A percentile compares a stretch with the other conserved stretches of the same genome.
These are phyloP conservation scores for Cololabis saira DNA, from an alignment of 2,113 vertebrate genomes.

Conservation along the genomic window DNA sequence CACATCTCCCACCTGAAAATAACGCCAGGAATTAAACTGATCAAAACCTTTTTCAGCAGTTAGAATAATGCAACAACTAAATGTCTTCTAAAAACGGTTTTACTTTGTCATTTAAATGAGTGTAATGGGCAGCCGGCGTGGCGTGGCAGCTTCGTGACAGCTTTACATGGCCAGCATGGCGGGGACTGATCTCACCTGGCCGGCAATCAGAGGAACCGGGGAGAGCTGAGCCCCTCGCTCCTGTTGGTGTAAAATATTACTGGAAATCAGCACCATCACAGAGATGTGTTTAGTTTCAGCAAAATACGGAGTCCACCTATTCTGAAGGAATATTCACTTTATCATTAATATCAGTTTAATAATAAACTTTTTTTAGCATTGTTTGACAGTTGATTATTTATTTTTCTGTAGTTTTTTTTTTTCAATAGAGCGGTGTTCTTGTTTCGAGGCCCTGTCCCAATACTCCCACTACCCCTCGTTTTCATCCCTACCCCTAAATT, in stretches of 20 bases:
- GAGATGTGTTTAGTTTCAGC: neutral
- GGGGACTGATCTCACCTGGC: neutral
- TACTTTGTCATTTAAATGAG: neutral
- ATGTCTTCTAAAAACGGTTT: neutral
- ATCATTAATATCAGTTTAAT: too few species aligned
- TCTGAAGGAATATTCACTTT: too few species aligned
- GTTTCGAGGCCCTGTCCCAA: too few species aligned
- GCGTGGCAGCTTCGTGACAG: neutral
- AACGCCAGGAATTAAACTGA: conserved; percentile 11
- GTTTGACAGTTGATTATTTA: too few species aligned
- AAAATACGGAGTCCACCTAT: too few species aligned
- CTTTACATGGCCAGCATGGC: neutral
- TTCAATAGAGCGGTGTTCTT: too few species aligned
- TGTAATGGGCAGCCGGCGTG: too few species aligned
- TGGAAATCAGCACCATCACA: neutral
- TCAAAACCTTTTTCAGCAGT: neutral
- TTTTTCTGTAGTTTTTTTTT: too few species aligned
- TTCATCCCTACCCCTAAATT: too few species aligned
- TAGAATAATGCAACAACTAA: neutral
- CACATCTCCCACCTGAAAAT: conserved; percentile 16
- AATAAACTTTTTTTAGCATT: too few species aligned
- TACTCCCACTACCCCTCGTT: too few species aligned
- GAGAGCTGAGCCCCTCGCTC: neutral
- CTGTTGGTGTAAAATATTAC: neutral
- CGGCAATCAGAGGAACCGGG: neutral